Evolutionary conservation across 2,888 invertebrate species (phyloP), one percentile per base, ranked within the genome.

Genomic region (Lasioglossum pauxillum): DNA sequence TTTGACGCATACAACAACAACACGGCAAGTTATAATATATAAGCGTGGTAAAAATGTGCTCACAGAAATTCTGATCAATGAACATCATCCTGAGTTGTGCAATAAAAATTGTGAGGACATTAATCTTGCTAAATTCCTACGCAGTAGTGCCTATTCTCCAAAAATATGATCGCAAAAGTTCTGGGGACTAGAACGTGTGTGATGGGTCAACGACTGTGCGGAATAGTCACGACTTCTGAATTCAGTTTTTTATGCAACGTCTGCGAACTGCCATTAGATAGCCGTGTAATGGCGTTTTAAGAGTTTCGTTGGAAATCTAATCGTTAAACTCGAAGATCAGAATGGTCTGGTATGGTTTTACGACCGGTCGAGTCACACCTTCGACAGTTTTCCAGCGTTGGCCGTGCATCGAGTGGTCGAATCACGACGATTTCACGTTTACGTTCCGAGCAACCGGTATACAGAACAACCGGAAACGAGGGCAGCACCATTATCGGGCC

Each of bases 391-490:
- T 78, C 60, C 44, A 71, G 14, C 35, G 38, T 74, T 1, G 60
- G 44, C 46, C 23, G 71, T 71, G n/a, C 38, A 38, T 80, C 53
- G 49, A 82, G 46, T 67, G 75, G 53, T 49, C 23, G 76, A 87
- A 76, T 75, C 78, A 79, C 78, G 76, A 88, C 82, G 82, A 75
- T 84, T 79, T 74, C 76, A 72, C 60, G 79, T 78, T 82, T 53
- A 57, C 64, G 81, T 23, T 57, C 82, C 23, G 60, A 35, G 57
- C 75, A 41, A 72, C 27, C 46, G 67, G 74, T 84, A 74, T 67
- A 73, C 71, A 35, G 82, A 83, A 81, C 80, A 92, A 87, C 92
- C 90, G 91, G 92, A 91, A 91, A 92, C 86, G 85, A 89, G 86
- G 83, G 83, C 87, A 89, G 81, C 72, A 84, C 88, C 84, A 92